Evolutionary conservation across 2,797 vertebrate species (phyloP).

Genomic region (Crenichthys baileyi): DNA sequence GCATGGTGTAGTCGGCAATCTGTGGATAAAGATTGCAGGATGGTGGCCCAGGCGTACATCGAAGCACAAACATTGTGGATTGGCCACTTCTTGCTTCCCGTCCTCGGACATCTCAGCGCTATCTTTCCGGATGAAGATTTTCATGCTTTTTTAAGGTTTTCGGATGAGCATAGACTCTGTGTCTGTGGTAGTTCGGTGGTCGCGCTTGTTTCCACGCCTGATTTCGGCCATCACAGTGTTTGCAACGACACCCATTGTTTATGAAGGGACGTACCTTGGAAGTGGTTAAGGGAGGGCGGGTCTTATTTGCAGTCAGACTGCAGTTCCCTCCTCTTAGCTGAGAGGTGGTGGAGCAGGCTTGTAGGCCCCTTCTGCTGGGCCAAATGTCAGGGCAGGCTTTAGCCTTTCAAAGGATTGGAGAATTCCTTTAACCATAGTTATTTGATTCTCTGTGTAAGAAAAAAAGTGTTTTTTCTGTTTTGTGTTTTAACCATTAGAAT

Average conservation of each 20-base stretch:
- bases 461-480: not conserved
- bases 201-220: slow-evolving; percentile 8
- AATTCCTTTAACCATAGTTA: not conserved
- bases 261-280: slow-evolving; percentile 32
- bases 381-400: not conserved
- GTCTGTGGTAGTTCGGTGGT: not conserved
- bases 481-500: not conserved
- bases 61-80: slow-evolving; percentile 38
- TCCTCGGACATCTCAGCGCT: slow-evolving; percentile 27
- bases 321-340: slow-evolving; percentile 35
- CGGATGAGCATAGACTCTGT: not conserved
- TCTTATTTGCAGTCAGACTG: slow-evolving; percentile 21
- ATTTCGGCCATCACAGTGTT: not conserved
- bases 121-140: slow-evolving; percentile 38
- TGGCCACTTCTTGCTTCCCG: slow-evolving; percentile 65
- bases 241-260: slow-evolving; percentile 47
- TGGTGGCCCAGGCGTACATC: slow-evolving; percentile 20
- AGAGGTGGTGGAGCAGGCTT: slow-evolving; percentile 26
- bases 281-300: slow-evolving; percentile 75
- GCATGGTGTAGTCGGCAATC: slow-evolving; percentile 71
- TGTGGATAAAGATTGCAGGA: slow-evolving; percentile 84
- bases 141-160: not conserved
- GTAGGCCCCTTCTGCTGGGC: slow-evolving; percentile 4
- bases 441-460: not conserved
- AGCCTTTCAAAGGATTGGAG: not conserved